Percentiles rank a stretch among this genome's conserved stretches.
Evolutionary conservation across 2,113 vertebrate genomes (phyloP).

Genomic region (Ondatra zibethicus): DNA sequence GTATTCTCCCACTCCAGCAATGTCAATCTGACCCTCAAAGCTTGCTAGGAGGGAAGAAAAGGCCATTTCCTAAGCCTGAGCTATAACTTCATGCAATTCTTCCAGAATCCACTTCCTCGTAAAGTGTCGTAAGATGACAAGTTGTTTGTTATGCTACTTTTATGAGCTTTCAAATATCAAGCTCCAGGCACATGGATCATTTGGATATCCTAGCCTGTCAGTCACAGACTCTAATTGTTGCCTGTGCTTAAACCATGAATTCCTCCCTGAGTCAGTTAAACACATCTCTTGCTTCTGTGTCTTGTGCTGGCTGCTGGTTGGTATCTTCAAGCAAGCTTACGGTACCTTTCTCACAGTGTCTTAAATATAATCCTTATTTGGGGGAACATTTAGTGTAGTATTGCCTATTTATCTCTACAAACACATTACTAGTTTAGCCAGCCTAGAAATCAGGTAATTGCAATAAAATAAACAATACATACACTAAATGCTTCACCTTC

Average conservation of each 20-base stretch:
- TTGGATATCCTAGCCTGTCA: slow-evolving; percentile 19
- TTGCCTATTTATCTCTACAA: not conserved
- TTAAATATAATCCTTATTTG: not conserved
- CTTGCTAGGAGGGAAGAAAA: slow-evolving; percentile 15
- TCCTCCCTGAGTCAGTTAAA: slow-evolving; percentile 4
- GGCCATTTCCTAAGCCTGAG: not conserved
- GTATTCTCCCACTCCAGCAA: not conserved
- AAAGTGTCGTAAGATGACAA: slow-evolving; percentile 57
- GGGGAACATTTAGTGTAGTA: not conserved
- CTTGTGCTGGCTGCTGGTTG: not conserved
- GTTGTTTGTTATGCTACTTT: slow-evolving; percentile 53
- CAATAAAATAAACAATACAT: not conserved
- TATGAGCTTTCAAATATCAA: slow-evolving; percentile 41
- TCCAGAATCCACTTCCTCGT: slow-evolving; percentile 41
- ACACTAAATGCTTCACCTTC: not conserved
- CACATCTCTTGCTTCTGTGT: not conserved
- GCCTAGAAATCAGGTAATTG: not conserved
- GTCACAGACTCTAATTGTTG: slow-evolving; percentile 57
- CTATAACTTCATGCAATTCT: slow-evolving; percentile 7
- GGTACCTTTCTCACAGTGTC: not conserved
- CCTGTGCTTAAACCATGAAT: not conserved
- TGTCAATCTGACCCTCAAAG: not conserved
- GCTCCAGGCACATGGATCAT: not conserved
- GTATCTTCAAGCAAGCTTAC: not conserved
- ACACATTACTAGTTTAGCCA: not conserved